Conservation (phyloP, 2,888 invertebrate genomes). For the Pherbina coryleti region DNA sequence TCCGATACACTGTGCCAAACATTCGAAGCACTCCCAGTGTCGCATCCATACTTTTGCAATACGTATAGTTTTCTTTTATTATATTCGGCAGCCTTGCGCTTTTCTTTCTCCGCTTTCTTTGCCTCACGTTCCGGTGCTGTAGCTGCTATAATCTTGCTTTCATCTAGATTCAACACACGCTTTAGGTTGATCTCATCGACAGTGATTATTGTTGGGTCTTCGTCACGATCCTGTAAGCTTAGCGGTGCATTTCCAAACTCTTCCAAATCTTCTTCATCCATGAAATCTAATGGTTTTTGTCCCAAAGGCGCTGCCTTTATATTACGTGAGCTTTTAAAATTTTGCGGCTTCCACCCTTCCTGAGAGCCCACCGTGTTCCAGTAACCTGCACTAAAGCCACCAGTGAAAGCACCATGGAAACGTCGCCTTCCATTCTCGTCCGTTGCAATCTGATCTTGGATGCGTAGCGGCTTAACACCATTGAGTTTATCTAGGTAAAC, state of each 20-base stretch:
- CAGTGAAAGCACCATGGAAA: slow-evolving; percentile 99
- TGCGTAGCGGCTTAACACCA: slow-evolving; percentile 77
- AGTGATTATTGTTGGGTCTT: slow-evolving; percentile 73
- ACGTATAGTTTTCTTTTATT: slow-evolving; percentile 63
- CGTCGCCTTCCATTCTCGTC: slow-evolving; percentile 90
- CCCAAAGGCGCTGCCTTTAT: slow-evolving; percentile 73
- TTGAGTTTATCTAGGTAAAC: not conserved
- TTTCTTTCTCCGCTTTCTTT: slow-evolving; percentile 65
- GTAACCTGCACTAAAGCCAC: slow-evolving; percentile 97
- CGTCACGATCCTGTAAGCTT: slow-evolving; percentile 74
- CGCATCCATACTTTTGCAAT: slow-evolving; percentile 63
- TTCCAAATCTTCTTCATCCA: slow-evolving; percentile 97
- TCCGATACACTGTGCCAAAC: slow-evolving; percentile 33
- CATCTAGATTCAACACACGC: slow-evolving; percentile 62
- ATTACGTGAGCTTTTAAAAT: slow-evolving; percentile 88
- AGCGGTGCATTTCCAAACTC: slow-evolving; percentile 96
- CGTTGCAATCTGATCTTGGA: slow-evolving; percentile 90
- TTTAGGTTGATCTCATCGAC: slow-evolving; percentile 62
- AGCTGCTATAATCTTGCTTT: slow-evolving; percentile 70
- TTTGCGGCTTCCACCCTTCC: slow-evolving; percentile 94
- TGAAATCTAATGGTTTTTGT: slow-evolving; percentile 91
- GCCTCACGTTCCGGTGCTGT: slow-evolving; percentile 70
- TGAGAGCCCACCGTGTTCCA: slow-evolving; percentile 96
- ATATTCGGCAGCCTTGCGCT: slow-evolving; percentile 60
- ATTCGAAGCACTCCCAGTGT: slow-evolving; percentile 23